Percentiles rank a stretch among this genome's conserved stretches.
These are phyloP conservation scores for Vidua chalybeata DNA, from an alignment of 2,113 vertebrate species.

Conservation along the genomic window DNA sequence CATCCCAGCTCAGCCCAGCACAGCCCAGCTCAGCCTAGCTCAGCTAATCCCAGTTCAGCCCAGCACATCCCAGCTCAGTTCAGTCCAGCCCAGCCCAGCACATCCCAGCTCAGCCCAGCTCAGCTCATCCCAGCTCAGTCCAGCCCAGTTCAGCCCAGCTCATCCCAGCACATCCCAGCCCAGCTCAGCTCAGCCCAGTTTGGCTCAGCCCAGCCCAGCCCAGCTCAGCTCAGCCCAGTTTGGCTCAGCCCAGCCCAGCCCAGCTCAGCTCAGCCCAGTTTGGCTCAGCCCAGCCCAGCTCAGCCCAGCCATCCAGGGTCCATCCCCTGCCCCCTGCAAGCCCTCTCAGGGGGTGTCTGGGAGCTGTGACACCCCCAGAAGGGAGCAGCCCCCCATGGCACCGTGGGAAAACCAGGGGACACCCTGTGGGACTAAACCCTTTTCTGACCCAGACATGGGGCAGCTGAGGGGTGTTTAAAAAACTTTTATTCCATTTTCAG, in stretches of 20 bases:
- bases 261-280: too few relatives aligned
- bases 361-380: fast-evolving
- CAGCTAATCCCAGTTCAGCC: too few relatives aligned
- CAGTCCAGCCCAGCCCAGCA: neutral
- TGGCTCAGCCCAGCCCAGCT: too few relatives aligned
- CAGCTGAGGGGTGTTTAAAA: neutral
- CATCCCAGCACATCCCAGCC: too few relatives aligned
- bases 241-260: too few relatives aligned
- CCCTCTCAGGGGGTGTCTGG: fast-evolving
- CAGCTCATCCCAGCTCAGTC: too few relatives aligned
- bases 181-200: too few relatives aligned
- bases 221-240: too few relatives aligned
- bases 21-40: too few relatives aligned
- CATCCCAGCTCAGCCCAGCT: neutral
- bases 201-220: too few relatives aligned
- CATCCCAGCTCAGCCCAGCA: too few relatives aligned
- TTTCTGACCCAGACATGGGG: neutral
- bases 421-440: fast-evolving
- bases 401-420: fast-evolving
- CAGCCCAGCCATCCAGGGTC: fast-evolving
- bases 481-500: neutral
- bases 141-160: too few relatives aligned
- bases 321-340: fast-evolving
- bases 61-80: neutral
- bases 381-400: fast-evolving